Conservation (phyloP, 2,113 vertebrate species). For the Silurus meridionalis region DNA sequence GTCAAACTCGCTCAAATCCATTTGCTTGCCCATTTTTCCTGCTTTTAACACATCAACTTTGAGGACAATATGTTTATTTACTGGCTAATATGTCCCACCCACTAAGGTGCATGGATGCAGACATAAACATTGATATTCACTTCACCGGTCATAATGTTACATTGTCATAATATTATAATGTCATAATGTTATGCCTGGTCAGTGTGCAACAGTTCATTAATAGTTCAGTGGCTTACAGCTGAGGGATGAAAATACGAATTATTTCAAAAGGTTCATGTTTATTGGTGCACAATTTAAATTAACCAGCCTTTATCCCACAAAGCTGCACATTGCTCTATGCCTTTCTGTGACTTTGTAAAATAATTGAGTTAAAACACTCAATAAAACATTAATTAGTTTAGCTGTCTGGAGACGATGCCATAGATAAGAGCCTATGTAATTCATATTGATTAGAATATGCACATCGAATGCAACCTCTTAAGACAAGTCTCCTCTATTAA, state of each 20-base stretch:
- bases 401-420: constrained; percentile 80
- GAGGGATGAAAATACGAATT: neutral
- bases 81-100: too few relatives aligned
- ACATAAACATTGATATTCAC: too few relatives aligned
- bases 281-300: neutral
- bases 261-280: neutral
- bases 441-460: constrained; percentile 86
- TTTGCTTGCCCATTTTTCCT: too few relatives aligned
- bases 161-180: too few relatives aligned
- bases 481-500: constrained; percentile 83
- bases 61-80: too few relatives aligned
- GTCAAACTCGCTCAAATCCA: too few relatives aligned
- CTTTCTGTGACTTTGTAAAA: constrained; percentile 79
- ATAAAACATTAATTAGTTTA: constrained; percentile 85
- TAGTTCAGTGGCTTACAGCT: neutral
- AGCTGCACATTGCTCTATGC: constrained; percentile 75
- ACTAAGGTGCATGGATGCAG: too few relatives aligned
- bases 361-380: constrained; percentile 84
- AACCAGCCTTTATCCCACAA: constrained; percentile 26
- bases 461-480: constrained; percentile 80
- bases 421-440: constrained; percentile 84
- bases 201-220: too few relatives aligned
- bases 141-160: too few relatives aligned
- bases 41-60: too few relatives aligned
- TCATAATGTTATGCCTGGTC: too few relatives aligned